phyloP scores from a whole-genome alignment of 37 sponge, comb jelly and placozoan species.

The Theonella swinhoei region DNA sequence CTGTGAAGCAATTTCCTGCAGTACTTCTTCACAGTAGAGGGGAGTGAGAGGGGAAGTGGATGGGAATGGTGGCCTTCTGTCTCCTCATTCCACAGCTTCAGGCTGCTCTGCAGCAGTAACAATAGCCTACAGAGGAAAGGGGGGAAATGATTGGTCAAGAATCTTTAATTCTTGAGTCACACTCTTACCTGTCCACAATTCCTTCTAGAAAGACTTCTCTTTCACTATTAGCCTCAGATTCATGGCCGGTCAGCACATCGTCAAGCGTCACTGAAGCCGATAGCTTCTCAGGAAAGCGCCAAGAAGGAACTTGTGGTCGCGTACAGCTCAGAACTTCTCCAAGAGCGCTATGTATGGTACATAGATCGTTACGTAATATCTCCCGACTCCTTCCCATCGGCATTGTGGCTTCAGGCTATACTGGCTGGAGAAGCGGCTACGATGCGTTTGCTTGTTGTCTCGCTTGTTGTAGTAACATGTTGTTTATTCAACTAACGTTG shows the following conservation, averaged over 20 bases:
- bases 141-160: not conserved
- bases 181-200: slow-evolving; percentile 53
- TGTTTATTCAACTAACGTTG: not conserved
- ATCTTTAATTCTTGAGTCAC: not conserved
- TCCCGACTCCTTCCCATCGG: not conserved
- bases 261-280: slow-evolving; percentile 34
- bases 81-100: slow-evolving; percentile 18
- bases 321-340: slow-evolving; percentile 14
- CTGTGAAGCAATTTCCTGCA: slow-evolving; percentile 13
- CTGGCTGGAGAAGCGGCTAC: not conserved
- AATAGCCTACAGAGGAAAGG: slow-evolving; percentile 22
- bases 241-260: slow-evolving; percentile 1
- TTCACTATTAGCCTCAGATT: not conserved
- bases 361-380: slow-evolving; percentile 8
- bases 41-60: slow-evolving; percentile 48
- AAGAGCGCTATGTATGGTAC: slow-evolving; percentile 5
- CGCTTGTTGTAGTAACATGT: not conserved
- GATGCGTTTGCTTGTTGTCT: not conserved
- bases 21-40: slow-evolving; percentile 55
- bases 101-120: slow-evolving; percentile 46
- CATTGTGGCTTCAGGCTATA: not conserved
- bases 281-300: slow-evolving; percentile 62
- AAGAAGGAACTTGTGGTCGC: slow-evolving; percentile 47
- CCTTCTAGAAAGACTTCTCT: slow-evolving; percentile 36
- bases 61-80: not conserved